A percentile compares a stretch with the other conserved stretches of the same genome.
Evolutionary conservation across 2,113 vertebrate genomes (phyloP).

Genomic region (Burhinus oedicnemus): DNA sequence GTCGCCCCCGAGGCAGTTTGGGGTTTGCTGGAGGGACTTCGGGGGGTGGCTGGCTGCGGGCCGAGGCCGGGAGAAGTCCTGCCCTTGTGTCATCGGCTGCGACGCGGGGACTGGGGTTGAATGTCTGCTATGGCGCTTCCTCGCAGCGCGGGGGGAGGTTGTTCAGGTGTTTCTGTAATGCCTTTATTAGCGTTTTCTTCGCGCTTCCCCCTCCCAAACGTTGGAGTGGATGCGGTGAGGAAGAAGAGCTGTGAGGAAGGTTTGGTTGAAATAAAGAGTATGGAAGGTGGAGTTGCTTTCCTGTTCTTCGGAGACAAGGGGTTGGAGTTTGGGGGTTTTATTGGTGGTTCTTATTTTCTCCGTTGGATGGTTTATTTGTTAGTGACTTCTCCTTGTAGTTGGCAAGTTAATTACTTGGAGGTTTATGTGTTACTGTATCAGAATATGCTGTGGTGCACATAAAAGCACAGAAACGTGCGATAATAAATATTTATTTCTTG

Average conservation of each 20-base stretch:
- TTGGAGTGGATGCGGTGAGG: background rate
- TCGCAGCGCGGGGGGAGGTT: too few species aligned
- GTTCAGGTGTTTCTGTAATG: background rate
- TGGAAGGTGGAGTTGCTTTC: background rate
- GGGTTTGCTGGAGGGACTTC: background rate
- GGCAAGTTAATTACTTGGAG: background rate
- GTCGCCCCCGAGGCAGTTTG: background rate
- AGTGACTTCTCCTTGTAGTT: background rate
- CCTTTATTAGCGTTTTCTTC: rapidly evolving
- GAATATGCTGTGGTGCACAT: background rate
- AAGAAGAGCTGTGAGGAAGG: background rate
- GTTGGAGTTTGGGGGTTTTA: background rate
- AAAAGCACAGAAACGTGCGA: background rate
- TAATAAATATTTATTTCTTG: background rate
- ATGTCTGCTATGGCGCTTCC: rapidly evolving
- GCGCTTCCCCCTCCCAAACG: rapidly evolving
- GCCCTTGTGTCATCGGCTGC: background rate
- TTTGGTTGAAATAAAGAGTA: background rate
- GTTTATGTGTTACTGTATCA: background rate
- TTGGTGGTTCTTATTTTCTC: rapidly evolving
- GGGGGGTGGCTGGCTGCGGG: too few species aligned
- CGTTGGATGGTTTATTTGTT: background rate
- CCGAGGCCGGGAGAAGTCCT: too few species aligned
- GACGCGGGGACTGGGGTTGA: too few species aligned
- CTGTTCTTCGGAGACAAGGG: rapidly evolving